These are phyloP conservation scores for Phalera bucephala DNA, from an alignment of 2,888 invertebrate genomes.

Conservation along the genomic window DNA sequence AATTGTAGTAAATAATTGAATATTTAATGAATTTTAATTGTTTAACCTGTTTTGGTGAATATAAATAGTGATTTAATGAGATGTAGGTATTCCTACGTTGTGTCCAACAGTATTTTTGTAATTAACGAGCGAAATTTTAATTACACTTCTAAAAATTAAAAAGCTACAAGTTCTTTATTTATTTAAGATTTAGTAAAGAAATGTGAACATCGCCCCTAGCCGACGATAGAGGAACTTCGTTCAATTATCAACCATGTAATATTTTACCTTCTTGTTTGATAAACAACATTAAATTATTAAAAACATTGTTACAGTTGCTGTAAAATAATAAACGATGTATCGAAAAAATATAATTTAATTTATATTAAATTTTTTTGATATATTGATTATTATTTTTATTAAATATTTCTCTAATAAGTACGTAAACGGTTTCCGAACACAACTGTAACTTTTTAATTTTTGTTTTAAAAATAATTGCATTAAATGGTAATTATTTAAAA, in stretches of 20 bases:
- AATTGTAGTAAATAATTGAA: conserved; percentile 42
- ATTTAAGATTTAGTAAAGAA: too few species aligned
- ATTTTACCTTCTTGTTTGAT: too few species aligned
- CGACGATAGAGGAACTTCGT: too few species aligned
- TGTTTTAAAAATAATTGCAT: conserved; percentile 9
- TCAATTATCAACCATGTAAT: too few species aligned
- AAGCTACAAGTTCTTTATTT: conserved; percentile 36
- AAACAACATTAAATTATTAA: too few species aligned
- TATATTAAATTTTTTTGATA: too few species aligned
- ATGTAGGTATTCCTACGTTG: conserved; percentile 53
- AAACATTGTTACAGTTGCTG: too few species aligned
- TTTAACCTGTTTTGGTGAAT: conserved; percentile 31
- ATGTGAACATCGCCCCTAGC: too few species aligned
- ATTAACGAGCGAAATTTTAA: conserved; percentile 33
- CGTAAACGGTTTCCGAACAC: conserved; percentile 1
- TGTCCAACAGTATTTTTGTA: conserved; percentile 58
- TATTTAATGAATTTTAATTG: conserved; percentile 36
- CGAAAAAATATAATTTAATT: too few species aligned
- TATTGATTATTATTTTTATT: too few species aligned
- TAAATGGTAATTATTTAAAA: not conserved
- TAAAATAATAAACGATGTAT: too few species aligned
- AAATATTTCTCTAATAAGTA: too few species aligned
- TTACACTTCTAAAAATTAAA: conserved; percentile 14
- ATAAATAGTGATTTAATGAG: conserved; percentile 24
- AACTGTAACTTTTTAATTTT: conserved; percentile 31